phyloP scores from a whole-genome alignment of 2,113 vertebrate species.

The Protobothrops mucrosquamatus region DNA sequence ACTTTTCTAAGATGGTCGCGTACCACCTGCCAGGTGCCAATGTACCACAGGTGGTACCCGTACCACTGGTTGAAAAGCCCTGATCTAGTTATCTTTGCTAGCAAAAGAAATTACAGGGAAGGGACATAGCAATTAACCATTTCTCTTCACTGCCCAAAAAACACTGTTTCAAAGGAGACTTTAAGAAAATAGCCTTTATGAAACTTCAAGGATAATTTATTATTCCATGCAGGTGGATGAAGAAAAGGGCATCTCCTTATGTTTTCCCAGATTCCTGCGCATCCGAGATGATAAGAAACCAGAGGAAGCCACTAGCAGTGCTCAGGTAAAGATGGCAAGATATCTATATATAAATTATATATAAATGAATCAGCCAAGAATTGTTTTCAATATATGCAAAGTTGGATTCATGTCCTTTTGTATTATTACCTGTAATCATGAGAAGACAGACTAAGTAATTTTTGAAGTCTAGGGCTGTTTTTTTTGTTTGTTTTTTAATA shows the following conservation, averaged over 20 bases:
- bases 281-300: slow-evolving; percentile 86
- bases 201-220: neutral
- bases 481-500: neutral
- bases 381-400: neutral
- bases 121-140: neutral
- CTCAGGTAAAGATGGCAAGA: slow-evolving; percentile 69
- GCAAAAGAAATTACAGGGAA: no score
- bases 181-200: neutral
- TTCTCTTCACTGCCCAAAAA: neutral
- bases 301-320: slow-evolving; percentile 80
- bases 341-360: neutral
- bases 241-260: slow-evolving; percentile 86
- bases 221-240: slow-evolving; percentile 77
- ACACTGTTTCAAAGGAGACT: neutral
- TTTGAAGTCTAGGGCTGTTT: neutral
- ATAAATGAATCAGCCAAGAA: neutral
- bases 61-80: no score
- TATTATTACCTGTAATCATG: neutral
- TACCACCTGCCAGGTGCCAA: no score
- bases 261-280: slow-evolving; percentile 85
- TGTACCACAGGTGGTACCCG: no score
- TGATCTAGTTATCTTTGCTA: neutral
- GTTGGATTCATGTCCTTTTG: neutral
- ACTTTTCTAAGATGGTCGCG: no score
- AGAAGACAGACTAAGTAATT: neutral